phyloP scores from a whole-genome alignment of 2,888 invertebrate species.

The Atethmia centrago region DNA sequence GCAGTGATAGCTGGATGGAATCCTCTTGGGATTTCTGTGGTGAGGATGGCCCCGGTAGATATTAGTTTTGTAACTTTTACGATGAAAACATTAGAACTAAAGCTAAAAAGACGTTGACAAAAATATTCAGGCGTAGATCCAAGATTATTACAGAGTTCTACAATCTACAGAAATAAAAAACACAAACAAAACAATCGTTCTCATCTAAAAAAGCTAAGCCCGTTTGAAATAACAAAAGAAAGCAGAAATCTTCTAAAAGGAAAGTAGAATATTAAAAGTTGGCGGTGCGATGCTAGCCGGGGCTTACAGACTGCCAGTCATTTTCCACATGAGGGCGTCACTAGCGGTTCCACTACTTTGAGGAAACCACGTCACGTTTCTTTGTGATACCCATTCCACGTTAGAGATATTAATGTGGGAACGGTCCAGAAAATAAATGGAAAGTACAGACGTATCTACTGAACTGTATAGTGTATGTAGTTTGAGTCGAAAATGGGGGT shows the following conservation, averaged over 20 bases:
- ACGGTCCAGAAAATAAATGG: conserved; percentile 40
- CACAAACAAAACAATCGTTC: conserved; percentile 12
- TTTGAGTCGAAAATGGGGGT: conserved; percentile 13
- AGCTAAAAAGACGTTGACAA: background rate
- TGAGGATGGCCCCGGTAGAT: background rate
- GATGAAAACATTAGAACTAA: background rate
- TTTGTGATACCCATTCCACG: conserved; percentile 58
- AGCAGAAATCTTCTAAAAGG: conserved; percentile 61
- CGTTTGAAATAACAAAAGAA: conserved; percentile 64
- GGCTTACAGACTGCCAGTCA: conserved; percentile 56
- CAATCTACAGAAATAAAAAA: conserved; percentile 2
- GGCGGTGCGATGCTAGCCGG: conserved; percentile 48
- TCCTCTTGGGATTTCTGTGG: background rate
- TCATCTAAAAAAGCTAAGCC: conserved; percentile 31
- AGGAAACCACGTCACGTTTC: conserved; percentile 55
- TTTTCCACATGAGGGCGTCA: conserved; percentile 63
- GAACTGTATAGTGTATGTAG: conserved; percentile 6
- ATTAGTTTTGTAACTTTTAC: conserved; percentile 9
- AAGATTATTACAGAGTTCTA: background rate
- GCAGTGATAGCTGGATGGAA: background rate
- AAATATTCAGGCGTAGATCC: background rate
- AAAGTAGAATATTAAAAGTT: conserved; percentile 71
- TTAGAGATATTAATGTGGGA: conserved; percentile 53
- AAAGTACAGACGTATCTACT: conserved; percentile 31
- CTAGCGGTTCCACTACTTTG: conserved; percentile 51